A percentile compares a stretch with the other conserved stretches of the same genome.
Conservation (phyloP, 2,888 invertebrate genomes). For the Clepsis dumicolana region DNA sequence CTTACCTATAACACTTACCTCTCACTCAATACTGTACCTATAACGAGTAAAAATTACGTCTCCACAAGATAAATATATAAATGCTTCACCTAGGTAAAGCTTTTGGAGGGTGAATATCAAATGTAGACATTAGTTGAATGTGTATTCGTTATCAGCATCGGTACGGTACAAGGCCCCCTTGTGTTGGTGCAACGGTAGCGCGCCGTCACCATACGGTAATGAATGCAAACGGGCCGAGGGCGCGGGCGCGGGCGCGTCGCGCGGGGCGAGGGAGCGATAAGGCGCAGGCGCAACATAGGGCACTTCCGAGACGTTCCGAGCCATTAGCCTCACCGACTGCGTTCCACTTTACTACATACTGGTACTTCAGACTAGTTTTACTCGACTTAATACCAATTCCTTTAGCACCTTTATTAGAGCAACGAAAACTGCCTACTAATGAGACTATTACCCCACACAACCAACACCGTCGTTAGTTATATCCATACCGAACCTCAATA, state of each 20-base stretch:
- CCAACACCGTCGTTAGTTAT: too few relatives aligned
- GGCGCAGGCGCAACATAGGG: conserved; percentile 61
- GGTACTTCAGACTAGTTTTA: conserved; percentile 34
- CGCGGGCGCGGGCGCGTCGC: conserved; percentile 45
- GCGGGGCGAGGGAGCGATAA: conserved; percentile 42
- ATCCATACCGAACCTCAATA: too few relatives aligned
- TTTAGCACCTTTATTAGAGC: not conserved
- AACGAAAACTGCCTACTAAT: too few relatives aligned
- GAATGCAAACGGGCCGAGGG: conserved; percentile 69
- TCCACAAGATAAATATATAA: not conserved
- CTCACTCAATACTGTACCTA: too few relatives aligned
- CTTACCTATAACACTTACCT: too few relatives aligned
- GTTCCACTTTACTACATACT: conserved; percentile 47
- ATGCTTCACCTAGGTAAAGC: not conserved
- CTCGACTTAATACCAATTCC: conserved; percentile 14
- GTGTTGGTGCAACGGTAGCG: conserved; percentile 42
- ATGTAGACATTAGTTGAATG: conserved; percentile 42
- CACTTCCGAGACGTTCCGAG: conserved; percentile 78
- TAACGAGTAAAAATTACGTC: not conserved
- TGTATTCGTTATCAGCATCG: conserved; percentile 46
- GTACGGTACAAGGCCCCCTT: conserved; percentile 44
- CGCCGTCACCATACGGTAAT: conserved; percentile 50
- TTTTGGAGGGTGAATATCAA: conserved; percentile 10
- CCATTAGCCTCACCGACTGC: conserved; percentile 71
- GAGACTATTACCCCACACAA: too few relatives aligned